A percentile compares a stretch with the other conserved stretches of the same genome.
Evolutionary conservation across 2,888 invertebrate species (phyloP).

Genomic region (Bruchidius siliquastri): DNA sequence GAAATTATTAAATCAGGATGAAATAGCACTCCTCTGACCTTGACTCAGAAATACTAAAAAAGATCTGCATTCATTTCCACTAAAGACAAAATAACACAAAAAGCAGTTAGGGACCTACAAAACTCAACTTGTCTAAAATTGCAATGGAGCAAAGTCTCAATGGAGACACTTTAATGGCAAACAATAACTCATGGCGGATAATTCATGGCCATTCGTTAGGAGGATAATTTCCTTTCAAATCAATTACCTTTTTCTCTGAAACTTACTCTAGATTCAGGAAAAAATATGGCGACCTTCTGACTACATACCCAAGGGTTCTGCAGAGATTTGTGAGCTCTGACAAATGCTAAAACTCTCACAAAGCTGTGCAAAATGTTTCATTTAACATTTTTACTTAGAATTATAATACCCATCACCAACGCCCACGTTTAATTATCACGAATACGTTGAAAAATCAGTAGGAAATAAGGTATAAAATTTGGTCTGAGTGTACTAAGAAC

Average conservation of each 20-base stretch:
- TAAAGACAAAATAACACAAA: too few species aligned
- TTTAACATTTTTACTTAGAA: constrained; percentile 6
- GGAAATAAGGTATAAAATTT: not conserved
- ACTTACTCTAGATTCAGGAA: constrained; percentile 24
- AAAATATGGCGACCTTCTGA: constrained; percentile 3
- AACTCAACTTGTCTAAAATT: too few species aligned
- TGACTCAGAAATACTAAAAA: too few species aligned
- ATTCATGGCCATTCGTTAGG: too few species aligned
- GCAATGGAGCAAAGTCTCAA: too few species aligned
- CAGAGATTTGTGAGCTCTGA: not conserved
- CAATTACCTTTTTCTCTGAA: constrained; percentile 17
- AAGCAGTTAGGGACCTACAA: too few species aligned
- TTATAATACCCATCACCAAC: constrained; percentile 3
- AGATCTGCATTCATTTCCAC: too few species aligned
- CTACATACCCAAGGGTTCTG: not conserved
- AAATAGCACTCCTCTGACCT: too few species aligned
- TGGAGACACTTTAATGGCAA: too few species aligned
- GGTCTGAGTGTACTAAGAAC: not conserved
- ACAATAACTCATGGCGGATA: too few species aligned
- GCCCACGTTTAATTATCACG: constrained; percentile 16
- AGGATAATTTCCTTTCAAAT: not conserved
- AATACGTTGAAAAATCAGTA: constrained; percentile 7
- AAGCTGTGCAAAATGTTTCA: not conserved
- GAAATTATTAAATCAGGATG: too few species aligned
- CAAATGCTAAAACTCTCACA: constrained; percentile 3